phyloP scores from a whole-genome alignment of 2,113 vertebrate genomes.

The Emydocephalus ijimae region DNA sequence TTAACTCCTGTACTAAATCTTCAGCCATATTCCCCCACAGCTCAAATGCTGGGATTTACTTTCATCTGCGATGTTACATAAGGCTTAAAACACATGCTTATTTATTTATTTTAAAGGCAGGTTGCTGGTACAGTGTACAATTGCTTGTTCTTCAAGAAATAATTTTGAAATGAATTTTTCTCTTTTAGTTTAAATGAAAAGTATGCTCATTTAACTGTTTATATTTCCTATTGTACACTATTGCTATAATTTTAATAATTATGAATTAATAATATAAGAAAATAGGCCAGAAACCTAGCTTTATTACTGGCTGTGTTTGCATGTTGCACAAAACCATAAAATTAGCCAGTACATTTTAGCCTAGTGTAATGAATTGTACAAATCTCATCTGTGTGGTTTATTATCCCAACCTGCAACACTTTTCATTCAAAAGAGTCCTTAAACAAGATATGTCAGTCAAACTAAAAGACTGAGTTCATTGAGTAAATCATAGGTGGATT shows the following conservation, averaged over 20 bases:
- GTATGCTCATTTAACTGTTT: neutral
- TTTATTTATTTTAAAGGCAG: slow-evolving; percentile 48
- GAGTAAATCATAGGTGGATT: neutral
- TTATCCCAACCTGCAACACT: neutral
- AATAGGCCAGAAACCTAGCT: neutral
- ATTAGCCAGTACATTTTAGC: neutral
- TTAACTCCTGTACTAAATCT: slow-evolving; percentile 46
- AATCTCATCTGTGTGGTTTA: neutral
- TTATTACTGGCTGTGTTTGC: neutral
- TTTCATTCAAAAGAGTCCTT: neutral
- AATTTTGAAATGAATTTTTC: slow-evolving; percentile 32
- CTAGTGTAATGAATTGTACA: neutral
- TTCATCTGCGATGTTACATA: slow-evolving; percentile 61
- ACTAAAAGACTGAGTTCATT: neutral
- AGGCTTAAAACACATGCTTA: slow-evolving; percentile 55
- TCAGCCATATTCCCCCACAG: slow-evolving; percentile 47
- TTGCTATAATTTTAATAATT: neutral
- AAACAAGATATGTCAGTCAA: neutral
- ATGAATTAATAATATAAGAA: neutral
- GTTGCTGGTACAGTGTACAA: slow-evolving; percentile 58
- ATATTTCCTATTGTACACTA: neutral
- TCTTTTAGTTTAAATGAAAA: slow-evolving; percentile 44
- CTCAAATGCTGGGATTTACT: slow-evolving; percentile 61
- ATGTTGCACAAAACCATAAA: neutral
- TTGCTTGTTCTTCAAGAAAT: slow-evolving; percentile 45